Evolutionary conservation across 2,113 vertebrate species (phyloP), one percentile per base, ranked within the genome.

Genomic region (Sitta europaea): DNA sequence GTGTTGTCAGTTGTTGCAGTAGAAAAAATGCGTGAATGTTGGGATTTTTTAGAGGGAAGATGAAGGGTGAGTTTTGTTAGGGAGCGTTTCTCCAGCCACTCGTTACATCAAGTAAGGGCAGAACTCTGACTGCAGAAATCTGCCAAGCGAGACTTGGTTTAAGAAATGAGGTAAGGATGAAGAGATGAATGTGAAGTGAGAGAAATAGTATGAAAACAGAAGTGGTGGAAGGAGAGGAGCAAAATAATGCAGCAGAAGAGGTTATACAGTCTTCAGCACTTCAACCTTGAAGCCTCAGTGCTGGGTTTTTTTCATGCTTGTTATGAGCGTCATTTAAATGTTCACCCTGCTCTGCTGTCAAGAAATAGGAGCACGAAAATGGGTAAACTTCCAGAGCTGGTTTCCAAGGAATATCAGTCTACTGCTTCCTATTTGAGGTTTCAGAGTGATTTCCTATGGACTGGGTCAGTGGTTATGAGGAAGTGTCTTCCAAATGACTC

Each of bases 401-500:
- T 78, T 96, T 82, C 58, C 57, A 2, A 62, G 71, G 35, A 45
- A 3, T 86, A 24, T 47, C 21, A 31, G 77, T 75, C 63, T 14
- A 9, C 8, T 80, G 63, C 86, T 90, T 92, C 51, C 67, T 77
- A 66, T 67, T 43, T 63, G 63, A 86, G 91, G 47, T 74, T 88
- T 84, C 51, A 71, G 51, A 55, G 43, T 47, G 40, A 86, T 74
- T 93, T 93, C 67, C 53, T 74, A 53, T 38, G 51, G 91, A 63
- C 59, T 80, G 48, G 72, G 25, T 83, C 55, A 80, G 63, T 66
- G 55, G 38, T 88, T 84, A 67, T 1, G 43, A 84, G 79, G 76
- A 94, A 88, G 81, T 86, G 35, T 86, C 63, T 94, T 90, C 75
- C 86, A 63, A 86, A 84, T 73, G 35, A 74, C 63, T 93, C 85